Evolutionary conservation across 1,140 invertebrate species (phyloP).

Genomic region (Pollicipes pollicipes): DNA sequence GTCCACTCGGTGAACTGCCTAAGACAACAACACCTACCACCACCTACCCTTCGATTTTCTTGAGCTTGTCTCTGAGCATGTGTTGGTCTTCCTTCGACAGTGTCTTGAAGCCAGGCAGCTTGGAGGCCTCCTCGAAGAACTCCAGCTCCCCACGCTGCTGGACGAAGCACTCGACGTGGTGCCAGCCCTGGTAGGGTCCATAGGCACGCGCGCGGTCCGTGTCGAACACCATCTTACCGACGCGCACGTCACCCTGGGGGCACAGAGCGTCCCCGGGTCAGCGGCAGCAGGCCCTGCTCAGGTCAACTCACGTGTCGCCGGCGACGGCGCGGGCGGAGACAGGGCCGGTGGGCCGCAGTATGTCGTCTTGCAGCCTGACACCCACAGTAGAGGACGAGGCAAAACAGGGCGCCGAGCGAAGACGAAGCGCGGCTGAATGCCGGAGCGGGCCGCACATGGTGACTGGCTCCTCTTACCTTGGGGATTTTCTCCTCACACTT

Average conservation of each 20-base stretch:
- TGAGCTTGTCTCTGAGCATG: constrained; percentile 44
- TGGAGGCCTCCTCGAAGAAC: constrained; percentile 50
- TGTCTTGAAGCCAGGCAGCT: constrained; percentile 50
- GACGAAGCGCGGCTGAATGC: no score
- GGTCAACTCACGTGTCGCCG: no score
- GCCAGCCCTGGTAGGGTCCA: constrained; percentile 53
- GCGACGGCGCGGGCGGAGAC: no score
- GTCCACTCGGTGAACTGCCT: no score
- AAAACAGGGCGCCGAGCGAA: no score
- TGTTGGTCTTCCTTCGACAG: constrained; percentile 56
- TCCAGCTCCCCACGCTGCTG: constrained; percentile 51
- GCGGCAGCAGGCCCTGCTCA: no score
- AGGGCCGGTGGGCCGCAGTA: no score
- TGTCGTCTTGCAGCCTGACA: no score
- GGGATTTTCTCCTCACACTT: constrained; percentile 73
- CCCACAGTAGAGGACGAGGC: no score
- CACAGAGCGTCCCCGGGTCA: constrained; percentile 4
- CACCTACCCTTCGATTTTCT: constrained; percentile 30
- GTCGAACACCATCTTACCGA: constrained; percentile 73
- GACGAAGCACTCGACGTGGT: constrained; percentile 84
- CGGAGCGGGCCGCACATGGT: no score
- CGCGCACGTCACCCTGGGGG: constrained; percentile 48
- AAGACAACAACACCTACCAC: no score
- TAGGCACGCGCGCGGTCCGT: constrained; percentile 56
- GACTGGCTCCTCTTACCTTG: constrained; percentile 35